These are phyloP conservation scores for Ceratoteleas bidentatus DNA, from an alignment of 1,140 invertebrate species.

Conservation along the genomic window DNA sequence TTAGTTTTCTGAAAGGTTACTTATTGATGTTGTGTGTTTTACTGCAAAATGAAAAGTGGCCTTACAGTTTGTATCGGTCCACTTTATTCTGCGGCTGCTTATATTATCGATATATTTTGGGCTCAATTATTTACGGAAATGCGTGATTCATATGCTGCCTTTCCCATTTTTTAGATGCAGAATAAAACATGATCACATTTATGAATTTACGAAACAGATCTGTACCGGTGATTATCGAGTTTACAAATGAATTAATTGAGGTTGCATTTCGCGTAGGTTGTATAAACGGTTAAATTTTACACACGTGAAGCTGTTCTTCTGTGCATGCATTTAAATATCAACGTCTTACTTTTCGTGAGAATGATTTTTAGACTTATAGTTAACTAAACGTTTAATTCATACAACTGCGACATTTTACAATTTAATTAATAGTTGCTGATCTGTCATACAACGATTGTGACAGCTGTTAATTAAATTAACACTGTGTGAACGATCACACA, in stretches of 20 bases:
- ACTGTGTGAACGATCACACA: no score
- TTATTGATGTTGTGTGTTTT: slow-evolving; percentile 30
- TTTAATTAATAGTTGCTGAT: no score
- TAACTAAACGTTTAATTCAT: no score
- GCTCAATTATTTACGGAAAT: not conserved
- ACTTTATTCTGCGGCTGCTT: slow-evolving; percentile 12
- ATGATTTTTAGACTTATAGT: no score
- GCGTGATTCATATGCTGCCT: slow-evolving; percentile 13
- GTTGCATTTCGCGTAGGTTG: not conserved
- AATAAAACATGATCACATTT: slow-evolving; percentile 18
- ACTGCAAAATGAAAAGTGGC: slow-evolving; percentile 20
- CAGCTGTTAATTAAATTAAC: no score
- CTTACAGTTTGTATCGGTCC: slow-evolving; percentile 20
- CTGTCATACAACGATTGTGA: no score
- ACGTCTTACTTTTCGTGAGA: no score
- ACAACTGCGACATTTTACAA: no score
- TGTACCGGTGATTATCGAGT: slow-evolving; percentile 5
- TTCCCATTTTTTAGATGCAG: slow-evolving; percentile 9
- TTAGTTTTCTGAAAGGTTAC: slow-evolving; percentile 43
- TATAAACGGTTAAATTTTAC: not conserved
- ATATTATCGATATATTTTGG: slow-evolving; percentile 37
- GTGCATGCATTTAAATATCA: no score
- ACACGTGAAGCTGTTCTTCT: no score
- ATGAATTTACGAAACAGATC: slow-evolving; percentile 24
- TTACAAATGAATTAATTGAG: slow-evolving; percentile 31